Percentiles rank a stretch among this genome's conserved stretches.
Conservation (phyloP, 2,797 vertebrate species). For the Philypnodon macrostomus region DNA sequence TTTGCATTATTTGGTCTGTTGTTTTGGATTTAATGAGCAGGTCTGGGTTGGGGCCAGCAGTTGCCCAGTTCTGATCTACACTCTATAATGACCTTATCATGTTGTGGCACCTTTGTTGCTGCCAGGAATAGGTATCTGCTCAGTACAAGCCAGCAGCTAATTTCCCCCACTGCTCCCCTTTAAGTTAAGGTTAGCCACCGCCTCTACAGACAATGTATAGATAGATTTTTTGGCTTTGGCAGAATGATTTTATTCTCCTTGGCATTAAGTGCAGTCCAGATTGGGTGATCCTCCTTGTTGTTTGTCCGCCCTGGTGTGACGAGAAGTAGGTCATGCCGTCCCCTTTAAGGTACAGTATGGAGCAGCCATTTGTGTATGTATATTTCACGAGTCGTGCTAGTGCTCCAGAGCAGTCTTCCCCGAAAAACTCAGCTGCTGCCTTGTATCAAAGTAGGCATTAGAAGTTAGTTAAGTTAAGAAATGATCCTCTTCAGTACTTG, state of each 20-base stretch:
- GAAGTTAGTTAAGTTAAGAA: too few species aligned
- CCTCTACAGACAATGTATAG: conserved; percentile 6
- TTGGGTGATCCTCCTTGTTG: conserved; percentile 2
- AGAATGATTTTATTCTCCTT: background rate
- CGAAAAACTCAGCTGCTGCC: conserved; percentile 36
- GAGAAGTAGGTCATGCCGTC: conserved; percentile 49
- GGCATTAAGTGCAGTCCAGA: conserved; percentile 10
- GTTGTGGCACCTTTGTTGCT: background rate
- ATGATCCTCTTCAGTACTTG: too few species aligned
- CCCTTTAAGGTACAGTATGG: conserved; percentile 40
- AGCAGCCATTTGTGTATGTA: conserved; percentile 47
- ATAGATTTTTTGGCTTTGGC: background rate
- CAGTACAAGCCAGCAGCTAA: background rate
- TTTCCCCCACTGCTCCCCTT: too few species aligned
- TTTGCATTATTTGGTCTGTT: background rate
- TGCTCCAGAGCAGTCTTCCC: conserved; percentile 20
- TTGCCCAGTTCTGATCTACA: background rate
- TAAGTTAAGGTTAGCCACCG: conserved; percentile 4
- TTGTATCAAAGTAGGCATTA: too few species aligned
- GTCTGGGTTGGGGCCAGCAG: background rate
- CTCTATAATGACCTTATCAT: background rate
- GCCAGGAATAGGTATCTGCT: background rate
- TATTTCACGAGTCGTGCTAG: conserved; percentile 47
- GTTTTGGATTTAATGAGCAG: background rate
- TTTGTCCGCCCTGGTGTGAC: conserved; percentile 26